These are phyloP conservation scores for Eupithecia pulchellata DNA, from an alignment of 2,888 invertebrate genomes.

Conservation along the genomic window DNA sequence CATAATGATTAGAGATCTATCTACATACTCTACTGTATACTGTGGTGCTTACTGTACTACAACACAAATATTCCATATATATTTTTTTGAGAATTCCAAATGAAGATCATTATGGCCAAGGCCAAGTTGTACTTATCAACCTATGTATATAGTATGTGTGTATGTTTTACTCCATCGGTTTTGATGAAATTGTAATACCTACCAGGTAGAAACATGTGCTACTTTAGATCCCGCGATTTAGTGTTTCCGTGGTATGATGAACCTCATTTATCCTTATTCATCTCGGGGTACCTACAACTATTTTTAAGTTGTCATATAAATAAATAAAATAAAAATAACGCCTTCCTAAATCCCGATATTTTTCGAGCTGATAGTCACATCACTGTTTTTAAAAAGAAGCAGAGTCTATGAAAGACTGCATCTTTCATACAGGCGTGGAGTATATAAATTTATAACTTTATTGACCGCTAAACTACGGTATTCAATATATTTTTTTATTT, in stretches of 20 bases:
- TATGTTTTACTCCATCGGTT: background rate
- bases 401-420: no score
- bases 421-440: no score
- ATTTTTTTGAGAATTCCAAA: background rate
- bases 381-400: no score
- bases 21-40: background rate
- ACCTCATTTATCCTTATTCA: background rate
- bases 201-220: background rate
- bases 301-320: no score
- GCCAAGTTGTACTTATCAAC: no score
- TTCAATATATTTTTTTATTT: background rate
- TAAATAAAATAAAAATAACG: no score
- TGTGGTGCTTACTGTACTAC: background rate
- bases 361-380: no score
- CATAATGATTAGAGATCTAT: background rate
- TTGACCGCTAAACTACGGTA: background rate
- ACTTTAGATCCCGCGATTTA: background rate
- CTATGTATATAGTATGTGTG: background rate
- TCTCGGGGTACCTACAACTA: no score
- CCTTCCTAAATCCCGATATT: no score
- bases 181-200: background rate
- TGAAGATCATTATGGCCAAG: background rate
- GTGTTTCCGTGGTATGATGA: background rate
- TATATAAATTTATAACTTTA: background rate
- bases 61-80: background rate